A percentile compares a stretch with the other conserved stretches of the same genome.
These are phyloP conservation scores for Drosophila koepferae DNA, from an alignment of 2,888 invertebrate species.

Conservation along the genomic window DNA sequence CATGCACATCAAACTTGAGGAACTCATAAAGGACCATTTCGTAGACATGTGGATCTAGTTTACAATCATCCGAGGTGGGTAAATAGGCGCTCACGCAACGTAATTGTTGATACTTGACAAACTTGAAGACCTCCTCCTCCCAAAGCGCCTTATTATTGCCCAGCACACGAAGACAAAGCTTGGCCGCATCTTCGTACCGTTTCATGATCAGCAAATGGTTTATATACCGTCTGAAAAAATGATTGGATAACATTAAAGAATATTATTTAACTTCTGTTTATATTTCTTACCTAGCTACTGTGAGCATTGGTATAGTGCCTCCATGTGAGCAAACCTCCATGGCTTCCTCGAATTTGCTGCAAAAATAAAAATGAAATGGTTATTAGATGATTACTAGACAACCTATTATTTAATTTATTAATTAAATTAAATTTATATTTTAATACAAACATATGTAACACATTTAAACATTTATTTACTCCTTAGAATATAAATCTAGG, in stretches of 20 bases:
- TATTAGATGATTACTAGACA: not conserved
- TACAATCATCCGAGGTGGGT: conserved; percentile 90
- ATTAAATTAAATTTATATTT: too few relatives aligned
- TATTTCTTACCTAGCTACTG: conserved; percentile 79
- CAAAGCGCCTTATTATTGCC: conserved; percentile 93
- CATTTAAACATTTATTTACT: not conserved
- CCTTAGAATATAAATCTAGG: not conserved
- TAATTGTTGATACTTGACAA: conserved; percentile 93
- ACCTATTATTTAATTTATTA: too few relatives aligned
- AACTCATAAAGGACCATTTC: conserved; percentile 98
- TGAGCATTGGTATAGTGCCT: conserved; percentile 84
- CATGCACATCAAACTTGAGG: conserved; percentile 92
- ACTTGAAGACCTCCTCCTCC: conserved; percentile 97
- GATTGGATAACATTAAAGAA: not conserved
- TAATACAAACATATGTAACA: too few relatives aligned
- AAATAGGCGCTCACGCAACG: conserved; percentile 92
- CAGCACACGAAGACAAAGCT: conserved; percentile 93
- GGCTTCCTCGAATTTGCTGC: conserved; percentile 92
- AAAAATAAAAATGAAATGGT: not conserved
- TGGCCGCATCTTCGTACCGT: conserved; percentile 93
- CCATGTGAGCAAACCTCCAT: conserved; percentile 91
- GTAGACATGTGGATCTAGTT: conserved; percentile 93
- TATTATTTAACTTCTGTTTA: not conserved
- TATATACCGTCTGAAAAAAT: conserved; percentile 88
- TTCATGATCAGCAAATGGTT: conserved; percentile 91